These are phyloP conservation scores for Cossypha dichroa DNA, from an alignment of 2,797 vertebrate genomes.

Conservation along the genomic window DNA sequence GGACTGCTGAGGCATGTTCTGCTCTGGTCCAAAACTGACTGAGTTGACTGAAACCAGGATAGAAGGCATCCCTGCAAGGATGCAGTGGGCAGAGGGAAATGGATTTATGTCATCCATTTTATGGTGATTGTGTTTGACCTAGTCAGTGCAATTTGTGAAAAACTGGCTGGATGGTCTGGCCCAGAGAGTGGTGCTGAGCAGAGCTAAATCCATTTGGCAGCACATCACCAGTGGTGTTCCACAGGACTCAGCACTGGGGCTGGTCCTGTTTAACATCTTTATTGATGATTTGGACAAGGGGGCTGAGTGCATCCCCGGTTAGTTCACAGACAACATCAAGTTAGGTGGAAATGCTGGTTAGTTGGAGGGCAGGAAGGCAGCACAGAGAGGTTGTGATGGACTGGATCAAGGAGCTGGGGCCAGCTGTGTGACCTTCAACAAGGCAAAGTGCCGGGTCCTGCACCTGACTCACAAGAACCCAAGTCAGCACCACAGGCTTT, in stretches of 20 bases:
- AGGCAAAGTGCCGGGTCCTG: fast-evolving
- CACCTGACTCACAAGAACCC: not conserved
- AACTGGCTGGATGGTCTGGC: not conserved
- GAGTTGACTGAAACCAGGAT: not conserved
- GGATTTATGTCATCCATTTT: not conserved
- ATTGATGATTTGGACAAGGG: not conserved
- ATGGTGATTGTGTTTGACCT: not conserved
- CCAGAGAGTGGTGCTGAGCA: not conserved
- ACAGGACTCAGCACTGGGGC: not conserved
- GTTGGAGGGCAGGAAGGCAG: not conserved
- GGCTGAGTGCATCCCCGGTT: fast-evolving
- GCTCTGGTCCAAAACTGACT: not conserved
- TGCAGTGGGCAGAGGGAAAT: not conserved
- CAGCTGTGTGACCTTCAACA: not conserved
- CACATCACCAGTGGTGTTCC: not conserved
- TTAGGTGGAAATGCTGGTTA: not conserved
- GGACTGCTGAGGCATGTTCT: not conserved
- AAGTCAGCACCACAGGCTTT: not conserved
- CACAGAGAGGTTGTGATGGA: no score
- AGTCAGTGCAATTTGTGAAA: not conserved
- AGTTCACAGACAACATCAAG: fast-evolving
- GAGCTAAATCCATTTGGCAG: not conserved
- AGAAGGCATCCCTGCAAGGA: not conserved
- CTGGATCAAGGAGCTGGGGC: not conserved
- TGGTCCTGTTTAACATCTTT: not conserved